Conservation (phyloP, 2,888 invertebrate species). For the Papilio elwesi region DNA sequence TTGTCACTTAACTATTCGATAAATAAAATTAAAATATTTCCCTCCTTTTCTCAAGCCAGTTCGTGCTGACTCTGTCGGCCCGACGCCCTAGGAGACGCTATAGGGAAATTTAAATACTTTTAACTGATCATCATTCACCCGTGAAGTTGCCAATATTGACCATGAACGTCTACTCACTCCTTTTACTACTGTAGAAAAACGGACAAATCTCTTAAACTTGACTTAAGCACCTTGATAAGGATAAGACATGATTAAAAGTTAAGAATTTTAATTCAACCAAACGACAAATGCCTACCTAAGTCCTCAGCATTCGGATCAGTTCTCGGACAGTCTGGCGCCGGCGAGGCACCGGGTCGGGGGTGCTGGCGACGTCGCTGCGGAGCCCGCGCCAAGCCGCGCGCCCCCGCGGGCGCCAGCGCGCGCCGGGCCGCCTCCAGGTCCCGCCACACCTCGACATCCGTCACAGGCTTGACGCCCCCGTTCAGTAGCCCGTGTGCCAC, state of each 20-base stretch:
- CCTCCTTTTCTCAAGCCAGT: no score
- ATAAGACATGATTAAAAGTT: background rate
- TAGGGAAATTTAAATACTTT: no score
- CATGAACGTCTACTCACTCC: no score
- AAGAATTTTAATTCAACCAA: background rate
- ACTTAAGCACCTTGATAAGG: background rate
- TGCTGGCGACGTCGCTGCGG: conserved; percentile 58
- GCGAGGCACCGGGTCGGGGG: conserved; percentile 49
- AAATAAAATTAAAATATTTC: no score
- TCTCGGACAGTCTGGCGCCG: conserved; percentile 67
- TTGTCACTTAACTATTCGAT: background rate
- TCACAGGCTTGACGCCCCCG: conserved; percentile 87
- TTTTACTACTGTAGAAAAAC: no score
- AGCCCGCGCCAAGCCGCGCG: conserved; percentile 79
- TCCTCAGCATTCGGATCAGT: conserved; percentile 58
- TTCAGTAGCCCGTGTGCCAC: conserved; percentile 89
- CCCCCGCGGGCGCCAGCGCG: conserved; percentile 84
- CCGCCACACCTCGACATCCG: conserved; percentile 93
- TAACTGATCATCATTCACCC: no score
- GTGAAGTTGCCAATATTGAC: no score
- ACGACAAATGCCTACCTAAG: conserved; percentile 51
- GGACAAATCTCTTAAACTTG: no score
- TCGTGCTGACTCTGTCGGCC: no score
- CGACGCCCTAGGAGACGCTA: no score
- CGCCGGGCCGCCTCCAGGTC: conserved; percentile 89